Base-by-base conservation (phyloP, 2,797 vertebrate genomes). In the Lepus townsendii region DNA sequence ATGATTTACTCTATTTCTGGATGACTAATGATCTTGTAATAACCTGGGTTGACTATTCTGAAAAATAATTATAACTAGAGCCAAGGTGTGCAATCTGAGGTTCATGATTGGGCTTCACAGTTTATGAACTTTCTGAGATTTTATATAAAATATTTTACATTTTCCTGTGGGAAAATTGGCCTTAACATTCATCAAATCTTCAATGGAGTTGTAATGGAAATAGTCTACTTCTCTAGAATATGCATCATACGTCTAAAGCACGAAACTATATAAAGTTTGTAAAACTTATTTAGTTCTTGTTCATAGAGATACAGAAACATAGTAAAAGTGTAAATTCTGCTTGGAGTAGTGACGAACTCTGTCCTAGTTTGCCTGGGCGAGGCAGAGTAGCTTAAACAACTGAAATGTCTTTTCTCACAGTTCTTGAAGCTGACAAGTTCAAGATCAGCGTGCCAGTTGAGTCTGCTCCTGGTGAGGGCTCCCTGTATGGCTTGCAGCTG, bases 201-300 rank as follows among this genome's bases (percentile, higher is more conserved):
- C 72, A 87, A 90, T 85, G 27, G 38, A 66, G 16, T 65, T 66
- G 2, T 90, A 65, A 66, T 84, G 47, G 71, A 90, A 90, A 92
- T 47, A 83, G 72, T 77, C 16, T 6, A 69, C 7, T 73, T 93
- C 42, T 87, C 90, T 94, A 50, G 30, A 87, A 90, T 79, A 32
- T 35, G 35, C 62, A n/a, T 47, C 42, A 38, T 50, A 10, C 62
- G 57, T 66, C 20, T 60, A 73, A 10, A 79, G 13, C 19, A 78
- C 42, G 32, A 63, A 14, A 72, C 60, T 73, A 83, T 75, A 65
- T 20, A 62, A 77, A 27, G 3, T 83, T 52, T 90, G 54, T 35
- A 35, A 50, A 90, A 72, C 47, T 62, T 62, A 77, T 19, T 47
- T 30, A 92, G 3, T 86, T n/a, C 27, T 75, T 69, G 27, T 73